A percentile compares a stretch with the other conserved stretches of the same genome.
phyloP scores from a whole-genome alignment of 1,140 invertebrate species.

The Dendroctonus ponderosae region DNA sequence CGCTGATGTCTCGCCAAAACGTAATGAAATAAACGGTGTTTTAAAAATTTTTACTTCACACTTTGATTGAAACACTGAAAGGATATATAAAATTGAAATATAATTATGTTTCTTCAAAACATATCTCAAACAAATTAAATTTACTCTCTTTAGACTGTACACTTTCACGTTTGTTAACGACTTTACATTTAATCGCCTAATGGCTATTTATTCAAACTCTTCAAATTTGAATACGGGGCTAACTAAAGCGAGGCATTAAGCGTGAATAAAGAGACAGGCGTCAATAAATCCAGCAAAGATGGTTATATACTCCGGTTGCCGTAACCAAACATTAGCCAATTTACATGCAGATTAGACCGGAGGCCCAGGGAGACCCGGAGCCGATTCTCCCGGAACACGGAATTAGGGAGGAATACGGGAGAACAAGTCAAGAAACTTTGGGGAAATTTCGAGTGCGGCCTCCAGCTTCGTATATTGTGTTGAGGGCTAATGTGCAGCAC shows the following conservation, averaged over 20 bases:
- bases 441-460: conserved; percentile 15
- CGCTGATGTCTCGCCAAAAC: no score
- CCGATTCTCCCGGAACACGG: conserved; percentile 23
- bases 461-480: conserved; percentile 13
- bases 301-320: conserved; percentile 30
- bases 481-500: conserved; percentile 8
- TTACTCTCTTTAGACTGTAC: no score
- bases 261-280: conserved; percentile 27
- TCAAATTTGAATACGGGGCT: conserved; percentile 1
- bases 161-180: no score
- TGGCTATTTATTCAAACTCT: no score
- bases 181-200: no score
- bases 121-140: no score
- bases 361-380: conserved; percentile 21
- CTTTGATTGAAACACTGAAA: no score
- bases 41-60: no score
- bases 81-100: no score
- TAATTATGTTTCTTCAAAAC: no score
- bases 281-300: conserved; percentile 30
- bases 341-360: conserved; percentile 29
- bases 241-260: conserved; percentile 7
- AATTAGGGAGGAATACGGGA: conserved; percentile 23
- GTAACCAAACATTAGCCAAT: conserved; percentile 33
- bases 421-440: conserved; percentile 24
- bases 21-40: no score